Conservation (phyloP, 2,888 invertebrate species). For the Drosophila histrio region DNA sequence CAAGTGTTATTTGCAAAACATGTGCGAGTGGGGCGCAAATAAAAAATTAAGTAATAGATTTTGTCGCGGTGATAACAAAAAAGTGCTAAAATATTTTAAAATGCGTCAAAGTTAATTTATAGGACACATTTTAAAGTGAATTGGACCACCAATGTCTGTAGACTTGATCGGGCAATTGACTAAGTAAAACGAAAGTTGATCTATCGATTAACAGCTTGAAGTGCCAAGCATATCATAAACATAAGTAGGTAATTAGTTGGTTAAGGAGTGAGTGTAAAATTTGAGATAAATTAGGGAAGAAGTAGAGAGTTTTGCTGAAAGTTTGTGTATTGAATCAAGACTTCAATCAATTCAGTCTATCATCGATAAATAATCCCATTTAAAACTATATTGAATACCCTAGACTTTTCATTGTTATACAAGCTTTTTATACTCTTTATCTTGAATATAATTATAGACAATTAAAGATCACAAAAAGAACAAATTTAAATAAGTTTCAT, state of each 20-base stretch:
- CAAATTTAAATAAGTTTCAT: too few relatives aligned
- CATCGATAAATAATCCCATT: too few relatives aligned
- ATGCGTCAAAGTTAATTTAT: constrained; percentile 74
- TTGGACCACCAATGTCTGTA: constrained; percentile 56
- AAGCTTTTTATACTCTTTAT: too few relatives aligned
- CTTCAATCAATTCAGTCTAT: too few relatives aligned
- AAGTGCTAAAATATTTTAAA: constrained; percentile 81
- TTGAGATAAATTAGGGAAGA: background rate
- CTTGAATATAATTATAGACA: too few relatives aligned
- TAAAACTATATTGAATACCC: too few relatives aligned
- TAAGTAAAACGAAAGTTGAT: constrained; percentile 53
- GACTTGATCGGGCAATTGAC: constrained; percentile 18
- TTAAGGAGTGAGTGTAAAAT: background rate
- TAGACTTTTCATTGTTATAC: too few relatives aligned
- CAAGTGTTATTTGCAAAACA: constrained; percentile 74
- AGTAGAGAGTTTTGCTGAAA: too few relatives aligned
- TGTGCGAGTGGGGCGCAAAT: constrained; percentile 62
- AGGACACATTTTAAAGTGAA: constrained; percentile 54
- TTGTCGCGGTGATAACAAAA: constrained; percentile 76
- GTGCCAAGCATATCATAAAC: constrained; percentile 9
- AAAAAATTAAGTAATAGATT: constrained; percentile 81
- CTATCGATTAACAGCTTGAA: constrained; percentile 15
- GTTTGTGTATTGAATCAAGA: too few relatives aligned
- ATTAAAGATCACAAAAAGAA: too few relatives aligned
- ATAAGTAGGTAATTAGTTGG: constrained; percentile 5